A percentile compares a stretch with the other conserved stretches of the same genome.
These are phyloP conservation scores for Cyrtonyx montezumae DNA, from an alignment of 2,113 vertebrate species.

Conservation along the genomic window DNA sequence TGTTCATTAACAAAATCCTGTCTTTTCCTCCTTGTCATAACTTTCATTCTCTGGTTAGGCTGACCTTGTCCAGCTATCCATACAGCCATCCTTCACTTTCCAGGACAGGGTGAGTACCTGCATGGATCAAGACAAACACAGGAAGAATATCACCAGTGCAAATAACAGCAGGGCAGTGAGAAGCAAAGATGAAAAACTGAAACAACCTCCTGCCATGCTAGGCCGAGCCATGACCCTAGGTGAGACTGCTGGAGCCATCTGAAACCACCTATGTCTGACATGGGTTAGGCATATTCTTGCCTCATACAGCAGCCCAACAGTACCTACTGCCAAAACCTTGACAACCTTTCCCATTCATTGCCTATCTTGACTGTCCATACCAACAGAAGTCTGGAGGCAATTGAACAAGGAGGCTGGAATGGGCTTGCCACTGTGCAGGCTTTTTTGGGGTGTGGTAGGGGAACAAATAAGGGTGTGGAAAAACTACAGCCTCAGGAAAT, in stretches of 20 bases:
- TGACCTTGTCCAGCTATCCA: not conserved
- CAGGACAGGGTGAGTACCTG: not conserved
- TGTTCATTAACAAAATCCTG: not conserved
- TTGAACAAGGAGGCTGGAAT: no score
- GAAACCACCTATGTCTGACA: rapidly evolving
- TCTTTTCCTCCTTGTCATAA: not conserved
- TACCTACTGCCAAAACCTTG: not conserved
- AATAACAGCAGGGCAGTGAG: not conserved
- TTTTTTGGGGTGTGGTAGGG: not conserved
- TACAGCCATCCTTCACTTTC: not conserved
- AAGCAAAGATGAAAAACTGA: not conserved
- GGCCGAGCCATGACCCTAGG: rapidly evolving
- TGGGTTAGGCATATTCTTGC: rapidly evolving
- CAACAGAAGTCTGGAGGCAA: not conserved
- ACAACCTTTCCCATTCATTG: rapidly evolving
- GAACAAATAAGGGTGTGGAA: not conserved
- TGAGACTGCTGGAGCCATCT: rapidly evolving
- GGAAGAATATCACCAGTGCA: not conserved
- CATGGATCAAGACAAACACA: not conserved
- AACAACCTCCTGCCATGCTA: not conserved
- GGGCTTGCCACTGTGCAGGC: not conserved
- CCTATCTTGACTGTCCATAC: no score
- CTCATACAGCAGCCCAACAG: rapidly evolving
- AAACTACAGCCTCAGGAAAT: not conserved
- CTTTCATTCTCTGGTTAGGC: not conserved